These are phyloP conservation scores for Ormyrus rosae DNA, from an alignment of 2,888 invertebrate genomes.

Conservation along the genomic window DNA sequence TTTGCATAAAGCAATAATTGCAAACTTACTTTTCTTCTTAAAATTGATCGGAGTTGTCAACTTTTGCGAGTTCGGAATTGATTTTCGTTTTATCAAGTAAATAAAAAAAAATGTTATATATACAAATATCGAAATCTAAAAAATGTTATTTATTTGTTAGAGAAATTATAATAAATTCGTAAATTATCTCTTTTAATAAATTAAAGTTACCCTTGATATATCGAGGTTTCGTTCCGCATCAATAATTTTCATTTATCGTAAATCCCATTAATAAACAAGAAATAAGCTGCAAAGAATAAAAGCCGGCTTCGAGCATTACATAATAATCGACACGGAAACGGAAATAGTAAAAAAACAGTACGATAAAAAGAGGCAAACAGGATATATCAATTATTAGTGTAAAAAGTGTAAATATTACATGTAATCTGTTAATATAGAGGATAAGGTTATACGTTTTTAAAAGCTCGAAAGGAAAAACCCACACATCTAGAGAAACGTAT, in stretches of 20 bases:
- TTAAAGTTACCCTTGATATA: too few species aligned
- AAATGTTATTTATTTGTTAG: background rate
- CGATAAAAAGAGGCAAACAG: background rate
- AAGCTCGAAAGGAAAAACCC: background rate
- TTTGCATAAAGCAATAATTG: conserved; percentile 21
- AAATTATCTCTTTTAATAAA: too few species aligned
- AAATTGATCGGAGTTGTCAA: background rate
- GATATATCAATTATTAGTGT: conserved; percentile 57
- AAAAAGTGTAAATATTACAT: conserved; percentile 56
- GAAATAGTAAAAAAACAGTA: conserved; percentile 7
- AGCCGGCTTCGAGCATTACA: conserved; percentile 20
- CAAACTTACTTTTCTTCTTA: conserved; percentile 5
- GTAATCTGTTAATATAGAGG: conserved; percentile 37
- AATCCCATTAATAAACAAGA: background rate
- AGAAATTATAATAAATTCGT: background rate
- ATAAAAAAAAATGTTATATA: background rate
- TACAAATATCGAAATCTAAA: background rate
- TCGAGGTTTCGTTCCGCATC: too few species aligned
- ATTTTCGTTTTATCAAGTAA: background rate
- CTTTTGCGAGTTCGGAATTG: conserved; percentile 3
- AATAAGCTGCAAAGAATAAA: conserved; percentile 4
- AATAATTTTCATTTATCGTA: conserved; percentile 5
- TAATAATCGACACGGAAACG: conserved; percentile 33
- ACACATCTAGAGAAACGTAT: conserved; percentile 14
- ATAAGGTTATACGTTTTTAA: conserved; percentile 34